phyloP scores from a whole-genome alignment of 2,888 invertebrate species.

The Tipula confusa region DNA sequence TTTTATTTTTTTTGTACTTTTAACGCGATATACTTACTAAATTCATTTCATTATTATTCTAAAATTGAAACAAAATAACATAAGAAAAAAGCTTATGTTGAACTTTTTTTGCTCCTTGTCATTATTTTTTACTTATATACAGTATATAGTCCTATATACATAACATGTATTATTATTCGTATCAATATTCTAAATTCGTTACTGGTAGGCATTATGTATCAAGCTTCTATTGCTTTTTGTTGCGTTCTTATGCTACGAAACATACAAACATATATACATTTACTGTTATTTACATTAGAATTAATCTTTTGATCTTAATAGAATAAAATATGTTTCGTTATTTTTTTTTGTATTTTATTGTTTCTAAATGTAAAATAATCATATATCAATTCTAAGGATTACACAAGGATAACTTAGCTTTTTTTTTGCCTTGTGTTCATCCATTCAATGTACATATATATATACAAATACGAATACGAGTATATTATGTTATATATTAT shows the following conservation, averaged over 20 bases:
- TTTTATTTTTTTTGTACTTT: not conserved
- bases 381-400: slow-evolving; percentile 25
- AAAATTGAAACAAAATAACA: not conserved
- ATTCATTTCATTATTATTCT: not conserved
- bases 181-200: not conserved
- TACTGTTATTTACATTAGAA: not conserved
- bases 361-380: slow-evolving; percentile 16
- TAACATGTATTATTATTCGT: not conserved
- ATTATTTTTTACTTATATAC: not conserved
- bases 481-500: not conserved
- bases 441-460: not conserved
- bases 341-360: not conserved
- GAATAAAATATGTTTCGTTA: slow-evolving; percentile 15
- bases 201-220: not conserved
- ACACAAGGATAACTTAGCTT: not conserved
- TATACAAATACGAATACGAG: not conserved
- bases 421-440: not conserved
- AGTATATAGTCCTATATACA: not conserved
- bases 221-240: not conserved
- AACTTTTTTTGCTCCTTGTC: not conserved
- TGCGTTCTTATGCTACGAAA: not conserved
- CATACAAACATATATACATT: not conserved
- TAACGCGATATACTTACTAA: not conserved
- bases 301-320: slow-evolving; percentile 25
- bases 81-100: not conserved